Evolutionary conservation across 2,797 vertebrate genomes (phyloP).

Genomic region (Micrastur ruficollis): DNA sequence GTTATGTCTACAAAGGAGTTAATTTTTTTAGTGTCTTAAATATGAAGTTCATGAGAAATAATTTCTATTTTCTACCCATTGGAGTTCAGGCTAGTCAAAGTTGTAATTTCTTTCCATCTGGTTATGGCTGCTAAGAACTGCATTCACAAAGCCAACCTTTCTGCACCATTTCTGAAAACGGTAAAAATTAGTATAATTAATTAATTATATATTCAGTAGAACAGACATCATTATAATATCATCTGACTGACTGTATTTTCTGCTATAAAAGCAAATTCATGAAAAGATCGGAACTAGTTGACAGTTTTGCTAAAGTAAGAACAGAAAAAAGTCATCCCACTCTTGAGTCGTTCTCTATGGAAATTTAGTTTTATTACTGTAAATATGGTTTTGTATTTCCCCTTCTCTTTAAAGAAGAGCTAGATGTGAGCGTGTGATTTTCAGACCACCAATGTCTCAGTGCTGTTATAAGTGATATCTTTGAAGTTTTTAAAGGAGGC

Average conservation of each 20-base stretch:
- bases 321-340: not conserved
- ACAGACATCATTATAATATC: not conserved
- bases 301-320: not conserved
- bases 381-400: not conserved
- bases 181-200: not conserved
- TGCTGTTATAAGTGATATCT: not conserved
- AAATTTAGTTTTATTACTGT: not conserved
- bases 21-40: not conserved
- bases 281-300: not conserved
- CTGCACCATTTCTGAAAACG: constrained; percentile 12
- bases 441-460: not conserved
- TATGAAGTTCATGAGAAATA: not conserved
- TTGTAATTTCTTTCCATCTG: not conserved
- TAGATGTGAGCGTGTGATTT: not conserved
- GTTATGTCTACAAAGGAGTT: not conserved
- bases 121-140: not conserved
- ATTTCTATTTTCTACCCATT: not conserved
- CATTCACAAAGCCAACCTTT: constrained; percentile 8
- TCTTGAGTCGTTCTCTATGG: not conserved
- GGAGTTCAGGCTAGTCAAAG: not conserved
- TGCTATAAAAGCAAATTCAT: not conserved
- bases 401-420: not conserved
- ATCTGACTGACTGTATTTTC: not conserved
- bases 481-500: not conserved
- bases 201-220: not conserved